These are phyloP conservation scores for Trachelus stipa DNA, from an alignment of 2,888 invertebrate species.

Conservation along the genomic window DNA sequence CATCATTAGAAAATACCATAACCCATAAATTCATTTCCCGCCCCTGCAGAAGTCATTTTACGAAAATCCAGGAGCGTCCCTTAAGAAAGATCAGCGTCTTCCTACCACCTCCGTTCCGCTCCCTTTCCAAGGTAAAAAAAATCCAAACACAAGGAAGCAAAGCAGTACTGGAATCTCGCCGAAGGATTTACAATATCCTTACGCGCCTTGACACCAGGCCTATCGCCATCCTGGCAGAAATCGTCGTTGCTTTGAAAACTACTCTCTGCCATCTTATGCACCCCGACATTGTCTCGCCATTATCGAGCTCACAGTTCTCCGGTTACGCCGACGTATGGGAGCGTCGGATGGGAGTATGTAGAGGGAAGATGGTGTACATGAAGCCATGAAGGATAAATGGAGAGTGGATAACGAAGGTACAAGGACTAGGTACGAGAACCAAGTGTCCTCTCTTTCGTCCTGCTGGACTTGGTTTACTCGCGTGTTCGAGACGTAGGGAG, in stretches of 20 bases:
- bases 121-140: neutral
- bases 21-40: slow-evolving; percentile 12
- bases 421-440: slow-evolving; percentile 52
- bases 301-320: slow-evolving; percentile 56
- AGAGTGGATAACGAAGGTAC: slow-evolving; percentile 63
- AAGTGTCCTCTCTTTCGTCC: slow-evolving; percentile 42
- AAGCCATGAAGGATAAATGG: slow-evolving; percentile 56
- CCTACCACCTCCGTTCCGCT: neutral
- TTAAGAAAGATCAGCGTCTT: neutral
- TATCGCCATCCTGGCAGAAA: neutral
- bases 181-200: slow-evolving; percentile 2
- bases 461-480: neutral
- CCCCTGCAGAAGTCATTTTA: neutral
- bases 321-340: slow-evolving; percentile 39
- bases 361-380: slow-evolving; percentile 32
- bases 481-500: slow-evolving; percentile 42
- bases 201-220: neutral
- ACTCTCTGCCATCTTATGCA: neutral
- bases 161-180: neutral
- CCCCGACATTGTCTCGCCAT: slow-evolving; percentile 35
- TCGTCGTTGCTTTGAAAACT: slow-evolving; percentile 1
- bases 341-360: slow-evolving; percentile 18
- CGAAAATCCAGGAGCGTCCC: neutral
- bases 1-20: slow-evolving; percentile 59
- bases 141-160: neutral